Evolutionary conservation across 2,113 vertebrate genomes (phyloP), one percentile per base, ranked within the genome.

Genomic region (Carassius gibelio): DNA sequence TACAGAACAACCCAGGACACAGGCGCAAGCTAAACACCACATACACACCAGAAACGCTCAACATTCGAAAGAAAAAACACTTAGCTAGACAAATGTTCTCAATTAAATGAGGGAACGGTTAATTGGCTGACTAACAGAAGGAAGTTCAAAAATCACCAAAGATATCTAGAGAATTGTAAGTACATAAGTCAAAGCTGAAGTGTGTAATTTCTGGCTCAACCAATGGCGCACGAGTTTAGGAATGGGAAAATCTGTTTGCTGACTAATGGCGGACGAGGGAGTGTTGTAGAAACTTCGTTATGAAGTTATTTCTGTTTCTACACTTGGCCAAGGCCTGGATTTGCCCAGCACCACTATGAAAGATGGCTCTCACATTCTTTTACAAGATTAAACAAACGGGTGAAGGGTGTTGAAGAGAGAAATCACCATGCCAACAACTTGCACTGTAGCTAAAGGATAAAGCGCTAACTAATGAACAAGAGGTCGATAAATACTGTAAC

Each of bases 331-430:
- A 80, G 77, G 42, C 75, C 80, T 52, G 72, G 38, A 23, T 57
- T 57, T 36, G 66, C 19, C 66, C 66, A 57, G 19, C 13, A 2
- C 2, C 38, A 45, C 61, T 75, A 55, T 69, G 23, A 89, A 88
- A 82, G 85, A 81, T 88, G 6, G 13, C 1, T 45, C 82, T 68
- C 23, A 19, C 83, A 83, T 83, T 90, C 86, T 88, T 91, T 84
- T 52, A 81, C 9, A 85, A 88, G 83, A 87, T 87, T 30, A 82
- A 85, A 83, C 52, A 85, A 59, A 59, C 2, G 19, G 30, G 17
- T 55, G 66, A 55, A 68, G 80, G 48, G 17, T 7, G 23, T 6
- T 23, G 59, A 59, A 21, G 36, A 23, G n/a, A 52, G n/a, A 78
- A 84, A 84, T 77, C 62, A 3, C 5, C 76, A 79, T 81, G 85